Percentiles rank a stretch among this genome's conserved stretches.
phyloP scores from a whole-genome alignment of 1,140 invertebrate species.

The Euura saliciscinereae region DNA sequence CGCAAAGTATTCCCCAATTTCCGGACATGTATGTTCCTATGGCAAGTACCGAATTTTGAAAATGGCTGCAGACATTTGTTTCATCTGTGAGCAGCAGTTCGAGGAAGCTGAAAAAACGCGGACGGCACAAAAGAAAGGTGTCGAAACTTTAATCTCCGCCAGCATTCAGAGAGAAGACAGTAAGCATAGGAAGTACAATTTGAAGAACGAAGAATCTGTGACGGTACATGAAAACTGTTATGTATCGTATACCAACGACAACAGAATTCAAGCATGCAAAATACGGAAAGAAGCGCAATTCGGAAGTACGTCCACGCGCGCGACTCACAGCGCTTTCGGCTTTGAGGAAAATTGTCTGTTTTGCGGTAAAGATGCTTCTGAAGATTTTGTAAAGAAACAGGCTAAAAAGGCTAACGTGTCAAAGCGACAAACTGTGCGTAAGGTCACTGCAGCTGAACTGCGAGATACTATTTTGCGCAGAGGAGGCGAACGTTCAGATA shows the following conservation, averaged over 20 bases:
- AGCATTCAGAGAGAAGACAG: background rate
- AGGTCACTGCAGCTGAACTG: background rate
- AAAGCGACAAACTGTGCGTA: background rate
- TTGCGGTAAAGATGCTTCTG: background rate
- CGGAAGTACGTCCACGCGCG: background rate
- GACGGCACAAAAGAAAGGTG: background rate
- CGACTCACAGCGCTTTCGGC: background rate
- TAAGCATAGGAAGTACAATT: background rate
- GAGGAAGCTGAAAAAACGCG: background rate
- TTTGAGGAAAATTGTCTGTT: background rate
- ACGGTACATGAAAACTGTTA: background rate
- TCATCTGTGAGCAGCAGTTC: background rate
- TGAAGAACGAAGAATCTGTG: background rate
- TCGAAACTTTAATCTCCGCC: background rate
- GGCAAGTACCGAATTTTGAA: no score
- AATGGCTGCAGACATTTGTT: no score
- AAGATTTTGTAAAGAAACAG: background rate
- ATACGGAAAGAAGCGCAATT: background rate
- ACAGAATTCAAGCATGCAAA: background rate
- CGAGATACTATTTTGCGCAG: background rate
- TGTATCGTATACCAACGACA: background rate
- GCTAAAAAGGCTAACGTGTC: background rate
- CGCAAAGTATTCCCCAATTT: no score
- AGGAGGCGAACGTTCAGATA: background rate
- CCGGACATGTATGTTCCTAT: no score